Evolutionary conservation across 2,797 vertebrate species (phyloP), one percentile per base, ranked within the genome.

Genomic region (Hydrolagus colliei): DNA sequence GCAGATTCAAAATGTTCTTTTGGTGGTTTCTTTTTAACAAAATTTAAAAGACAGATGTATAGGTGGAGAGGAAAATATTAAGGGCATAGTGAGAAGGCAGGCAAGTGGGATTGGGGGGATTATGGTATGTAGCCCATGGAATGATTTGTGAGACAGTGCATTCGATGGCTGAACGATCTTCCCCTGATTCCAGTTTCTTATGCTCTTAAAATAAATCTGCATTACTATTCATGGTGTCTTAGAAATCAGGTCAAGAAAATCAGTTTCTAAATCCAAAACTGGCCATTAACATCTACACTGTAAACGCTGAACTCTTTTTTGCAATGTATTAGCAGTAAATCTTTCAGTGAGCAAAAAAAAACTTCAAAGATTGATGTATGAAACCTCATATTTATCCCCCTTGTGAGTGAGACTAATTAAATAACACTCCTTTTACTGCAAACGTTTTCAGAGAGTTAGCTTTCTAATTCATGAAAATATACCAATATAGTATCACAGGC

Each of bases 361-460:
- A 71, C 79, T 84, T 35, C 79, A 84, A n/a, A 71, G 32, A 84
- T 71, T 84, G 32, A 84, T 68, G 65, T 41, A 41, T 84, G 79
- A 84, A 84, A 84, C 65, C 65, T 35, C 20, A 4, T 84, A 35
- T 71, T 84, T 71, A 84, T 84, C 65, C 79, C 65, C 79, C 79
- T 20, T 13, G 65, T 84, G 79, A 41, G 65, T 71, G 65, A 71
- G 32, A 84, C 16, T 84, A 68, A 84, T 84, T 84, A 84, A 84
- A 52, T 71, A 84, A 52, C 18, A 59, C 75, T 84, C 65, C 32
- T 16, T 35, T 41, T 67, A 27, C 32, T 9, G 18, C 32, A 52
- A 52, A 52, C 41, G 41, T 52, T 68, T 84, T 71, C 20, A 12
- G 32, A 41, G 32, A 20, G 32, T 68, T 68, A 67, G 9, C 4